Conservation (phyloP, 2,797 vertebrate species). For the Anguilla pacifica region DNA sequence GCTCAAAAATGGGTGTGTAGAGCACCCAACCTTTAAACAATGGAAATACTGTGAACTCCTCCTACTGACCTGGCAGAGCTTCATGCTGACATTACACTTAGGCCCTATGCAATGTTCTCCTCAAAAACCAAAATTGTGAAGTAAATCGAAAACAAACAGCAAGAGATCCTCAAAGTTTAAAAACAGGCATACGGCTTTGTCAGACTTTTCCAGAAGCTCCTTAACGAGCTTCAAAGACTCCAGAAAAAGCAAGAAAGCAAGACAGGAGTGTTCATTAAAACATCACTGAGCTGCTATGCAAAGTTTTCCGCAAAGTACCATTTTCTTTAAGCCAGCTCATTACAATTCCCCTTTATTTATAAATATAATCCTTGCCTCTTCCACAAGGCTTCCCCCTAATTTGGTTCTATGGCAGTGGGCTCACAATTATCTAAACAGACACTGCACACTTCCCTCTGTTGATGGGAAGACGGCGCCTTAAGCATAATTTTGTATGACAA, state of each 20-base stretch:
- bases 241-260: background rate
- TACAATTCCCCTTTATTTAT: background rate
- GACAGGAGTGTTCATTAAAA: conserved; percentile 14
- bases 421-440: background rate
- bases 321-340: background rate
- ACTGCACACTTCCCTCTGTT: background rate
- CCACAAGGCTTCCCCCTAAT: conserved; percentile 19
- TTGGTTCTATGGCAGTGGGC: conserved; percentile 27
- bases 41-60: background rate
- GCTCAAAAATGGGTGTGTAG: background rate
- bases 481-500: background rate
- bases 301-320: background rate
- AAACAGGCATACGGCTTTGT: background rate
- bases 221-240: background rate
- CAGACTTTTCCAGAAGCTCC: background rate
- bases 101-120: background rate
- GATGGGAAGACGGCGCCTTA: background rate
- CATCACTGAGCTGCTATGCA: background rate
- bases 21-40: background rate
- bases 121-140: background rate
- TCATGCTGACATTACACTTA: background rate
- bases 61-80: too few relatives aligned
- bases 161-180: conserved; percentile 1
- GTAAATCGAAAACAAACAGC: background rate
- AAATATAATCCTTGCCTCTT: background rate